A percentile compares a stretch with the other conserved stretches of the same genome.
Conservation (phyloP, 2,888 invertebrate species). For the Buathra laborator region DNA sequence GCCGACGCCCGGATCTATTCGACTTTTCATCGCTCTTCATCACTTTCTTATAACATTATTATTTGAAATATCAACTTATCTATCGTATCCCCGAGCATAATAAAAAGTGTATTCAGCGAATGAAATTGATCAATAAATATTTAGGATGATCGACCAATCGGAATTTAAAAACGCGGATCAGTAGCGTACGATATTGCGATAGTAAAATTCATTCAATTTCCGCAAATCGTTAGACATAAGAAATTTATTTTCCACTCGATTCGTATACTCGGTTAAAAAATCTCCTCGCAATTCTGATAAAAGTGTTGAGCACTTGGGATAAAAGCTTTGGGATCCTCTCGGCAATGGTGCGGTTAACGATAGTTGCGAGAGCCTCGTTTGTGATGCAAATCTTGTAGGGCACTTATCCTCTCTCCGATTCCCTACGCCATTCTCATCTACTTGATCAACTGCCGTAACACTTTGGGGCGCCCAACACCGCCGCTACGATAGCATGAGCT, state of each 20-base stretch:
- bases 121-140: not conserved
- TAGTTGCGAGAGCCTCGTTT: conserved; percentile 9
- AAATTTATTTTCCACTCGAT: not conserved
- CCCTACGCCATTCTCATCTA: conserved; percentile 9
- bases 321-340: not conserved
- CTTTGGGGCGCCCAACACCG: not conserved
- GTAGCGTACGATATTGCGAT: not conserved
- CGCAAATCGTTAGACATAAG: not conserved
- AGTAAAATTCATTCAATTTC: conserved; percentile 21
- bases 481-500: not conserved
- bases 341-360: conserved; percentile 1
- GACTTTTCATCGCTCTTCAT: conserved; percentile 3
- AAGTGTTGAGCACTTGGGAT: not conserved
- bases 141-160: not conserved
- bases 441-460: not conserved
- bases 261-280: not conserved
- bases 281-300: not conserved
- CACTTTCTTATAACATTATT: not conserved
- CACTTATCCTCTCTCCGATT: conserved; percentile 2
- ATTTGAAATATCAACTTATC: not conserved
- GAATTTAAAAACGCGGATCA: not conserved
- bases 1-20: conserved; percentile 7
- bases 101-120: not conserved
- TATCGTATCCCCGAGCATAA: not conserved
- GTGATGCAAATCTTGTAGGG: conserved; percentile 8